phyloP scores from a whole-genome alignment of 2,888 invertebrate species.

The Tricholauxania praeusta region DNA sequence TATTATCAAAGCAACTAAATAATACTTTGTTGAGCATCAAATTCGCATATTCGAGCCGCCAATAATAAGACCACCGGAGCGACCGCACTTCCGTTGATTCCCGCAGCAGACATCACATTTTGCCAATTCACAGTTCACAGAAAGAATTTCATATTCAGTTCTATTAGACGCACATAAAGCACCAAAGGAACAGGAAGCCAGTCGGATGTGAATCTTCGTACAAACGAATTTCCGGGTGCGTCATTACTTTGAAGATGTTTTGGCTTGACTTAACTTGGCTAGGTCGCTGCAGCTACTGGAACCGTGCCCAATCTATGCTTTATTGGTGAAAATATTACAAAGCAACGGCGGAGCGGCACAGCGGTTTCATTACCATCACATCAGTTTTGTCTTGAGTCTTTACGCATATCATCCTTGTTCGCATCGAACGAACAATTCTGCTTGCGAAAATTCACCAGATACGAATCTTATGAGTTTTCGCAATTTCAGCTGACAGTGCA shows the following conservation, averaged over 20 bases:
- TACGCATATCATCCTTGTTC: too few species aligned
- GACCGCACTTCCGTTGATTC: constrained; percentile 27
- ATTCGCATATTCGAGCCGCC: constrained; percentile 15
- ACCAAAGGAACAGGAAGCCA: too few species aligned
- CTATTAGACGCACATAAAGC: neutral
- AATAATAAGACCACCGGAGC: constrained; percentile 20
- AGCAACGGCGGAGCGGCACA: neutral
- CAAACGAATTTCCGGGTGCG: constrained; percentile 2
- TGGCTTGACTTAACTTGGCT: neutral
- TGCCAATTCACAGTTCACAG: neutral
- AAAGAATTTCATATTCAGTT: neutral
- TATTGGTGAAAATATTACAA: neutral
- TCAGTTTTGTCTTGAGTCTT: too few species aligned
- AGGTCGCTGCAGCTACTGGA: constrained; percentile 22
- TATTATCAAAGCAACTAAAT: too few species aligned
- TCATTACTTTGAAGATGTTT: neutral
- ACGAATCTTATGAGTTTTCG: too few species aligned
- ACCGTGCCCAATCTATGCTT: constrained; percentile 28
- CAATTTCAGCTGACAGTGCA: too few species aligned
- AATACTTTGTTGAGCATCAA: neutral
- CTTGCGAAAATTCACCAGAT: too few species aligned
- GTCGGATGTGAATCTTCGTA: too few species aligned
- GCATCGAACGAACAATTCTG: too few species aligned
- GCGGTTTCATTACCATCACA: too few species aligned
- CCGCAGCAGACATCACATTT: constrained; percentile 13